phyloP scores from a whole-genome alignment of 2,888 invertebrate species.

The Neoaliturus tenellus region DNA sequence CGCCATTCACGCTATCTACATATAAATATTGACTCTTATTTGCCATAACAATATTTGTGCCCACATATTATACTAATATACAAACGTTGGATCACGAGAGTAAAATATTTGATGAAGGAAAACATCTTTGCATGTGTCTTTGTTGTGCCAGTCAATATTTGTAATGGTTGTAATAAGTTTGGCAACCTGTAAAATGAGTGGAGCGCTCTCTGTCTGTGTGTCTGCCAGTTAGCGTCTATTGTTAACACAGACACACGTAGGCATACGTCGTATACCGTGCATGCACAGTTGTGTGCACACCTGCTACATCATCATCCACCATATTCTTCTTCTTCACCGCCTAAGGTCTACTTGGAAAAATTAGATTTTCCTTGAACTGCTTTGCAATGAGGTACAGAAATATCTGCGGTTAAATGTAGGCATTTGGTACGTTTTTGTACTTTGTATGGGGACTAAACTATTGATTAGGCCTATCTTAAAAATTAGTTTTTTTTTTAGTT shows the following conservation, averaged over 20 bases:
- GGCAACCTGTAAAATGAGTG: slow-evolving; percentile 9
- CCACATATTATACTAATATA: slow-evolving; percentile 47
- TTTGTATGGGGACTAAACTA: no score
- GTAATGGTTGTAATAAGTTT: slow-evolving; percentile 47
- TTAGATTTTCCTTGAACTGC: no score
- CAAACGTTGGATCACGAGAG: slow-evolving; percentile 30
- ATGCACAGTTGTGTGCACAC: not conserved
- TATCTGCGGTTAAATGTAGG: no score
- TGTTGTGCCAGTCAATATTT: slow-evolving; percentile 47
- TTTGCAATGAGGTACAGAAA: no score
- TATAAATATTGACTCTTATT: slow-evolving; percentile 53
- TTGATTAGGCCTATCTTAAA: no score
- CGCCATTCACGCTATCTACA: slow-evolving; percentile 38
- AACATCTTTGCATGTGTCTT: slow-evolving; percentile 43
- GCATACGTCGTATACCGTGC: no score
- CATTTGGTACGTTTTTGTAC: no score
- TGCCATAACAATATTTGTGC: slow-evolving; percentile 50
- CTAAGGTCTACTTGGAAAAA: no score
- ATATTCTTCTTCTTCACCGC: no score
- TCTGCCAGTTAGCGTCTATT: slow-evolving; percentile 1
- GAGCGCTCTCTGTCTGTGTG: not conserved
- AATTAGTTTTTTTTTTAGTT: no score
- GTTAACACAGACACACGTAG: slow-evolving; percentile 9
- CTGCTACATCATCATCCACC: slow-evolving; percentile 1
- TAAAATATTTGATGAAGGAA: slow-evolving; percentile 51